Conservation (phyloP, 2,888 invertebrate genomes). For the Rambutsinella grinnellia region DNA sequence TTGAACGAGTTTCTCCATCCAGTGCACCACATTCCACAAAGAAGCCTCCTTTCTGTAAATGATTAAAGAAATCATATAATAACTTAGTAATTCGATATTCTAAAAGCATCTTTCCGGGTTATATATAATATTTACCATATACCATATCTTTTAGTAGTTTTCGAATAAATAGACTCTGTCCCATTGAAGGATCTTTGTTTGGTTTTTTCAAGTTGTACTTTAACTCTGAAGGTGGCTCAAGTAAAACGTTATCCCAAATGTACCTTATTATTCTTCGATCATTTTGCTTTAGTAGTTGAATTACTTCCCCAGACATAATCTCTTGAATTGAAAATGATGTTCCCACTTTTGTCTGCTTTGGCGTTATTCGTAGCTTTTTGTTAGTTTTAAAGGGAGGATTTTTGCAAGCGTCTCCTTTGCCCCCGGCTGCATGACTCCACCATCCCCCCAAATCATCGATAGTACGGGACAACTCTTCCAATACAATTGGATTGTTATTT, state of each 20-base stretch:
- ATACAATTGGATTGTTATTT: neutral
- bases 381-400: neutral
- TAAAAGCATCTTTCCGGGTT: no score
- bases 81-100: constrained; percentile 58
- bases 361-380: constrained; percentile 1
- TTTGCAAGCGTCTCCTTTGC: no score
- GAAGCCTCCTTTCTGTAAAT: no score
- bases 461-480: neutral
- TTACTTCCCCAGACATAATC: constrained; percentile 17
- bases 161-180: constrained; percentile 65
- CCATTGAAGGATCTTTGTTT: constrained; percentile 65
- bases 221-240: constrained; percentile 35
- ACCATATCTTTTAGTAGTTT: constrained; percentile 64
- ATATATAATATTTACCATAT: neutral
- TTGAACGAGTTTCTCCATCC: constrained; percentile 70
- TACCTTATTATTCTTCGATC: constrained; percentile 42
- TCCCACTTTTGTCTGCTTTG: no score
- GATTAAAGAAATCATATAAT: no score
- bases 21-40: no score
- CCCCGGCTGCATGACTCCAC: no score
- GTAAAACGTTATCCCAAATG: constrained; percentile 22
- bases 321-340: constrained; percentile 24
- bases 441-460: neutral
- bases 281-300: constrained; percentile 48
- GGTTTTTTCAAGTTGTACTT: constrained; percentile 62